Evolutionary conservation across 1,140 invertebrate species (phyloP).

Genomic region (Latrodectus geometricus): DNA sequence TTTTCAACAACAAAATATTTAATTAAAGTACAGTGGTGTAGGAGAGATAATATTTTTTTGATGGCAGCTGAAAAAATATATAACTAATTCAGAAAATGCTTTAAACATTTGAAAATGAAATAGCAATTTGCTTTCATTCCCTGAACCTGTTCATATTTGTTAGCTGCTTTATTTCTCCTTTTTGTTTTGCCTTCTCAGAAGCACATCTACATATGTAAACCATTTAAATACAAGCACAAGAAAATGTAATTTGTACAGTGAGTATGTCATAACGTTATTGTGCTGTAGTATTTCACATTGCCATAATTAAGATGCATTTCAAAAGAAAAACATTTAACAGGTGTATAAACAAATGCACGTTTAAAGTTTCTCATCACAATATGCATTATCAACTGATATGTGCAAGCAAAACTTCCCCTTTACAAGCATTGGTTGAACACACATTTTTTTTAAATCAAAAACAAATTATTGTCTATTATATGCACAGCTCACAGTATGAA

Average conservation of each 20-base stretch:
- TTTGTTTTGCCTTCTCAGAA: background rate
- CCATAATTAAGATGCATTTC: slow-evolving; percentile 18
- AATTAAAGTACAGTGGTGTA: background rate
- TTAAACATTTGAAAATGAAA: background rate
- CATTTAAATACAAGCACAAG: slow-evolving; percentile 30
- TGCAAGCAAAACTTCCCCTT: slow-evolving; percentile 50
- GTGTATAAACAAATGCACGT: slow-evolving; percentile 30
- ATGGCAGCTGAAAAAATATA: background rate
- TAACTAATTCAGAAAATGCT: background rate
- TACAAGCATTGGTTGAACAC: slow-evolving; percentile 42
- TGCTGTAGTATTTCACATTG: slow-evolving; percentile 24
- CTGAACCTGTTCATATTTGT: background rate
- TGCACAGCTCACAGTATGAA: slow-evolving; percentile 8
- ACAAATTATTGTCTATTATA: slow-evolving; percentile 9
- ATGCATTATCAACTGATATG: slow-evolving; percentile 52
- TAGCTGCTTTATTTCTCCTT: background rate
- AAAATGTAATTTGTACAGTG: slow-evolving; percentile 53
- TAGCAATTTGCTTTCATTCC: background rate
- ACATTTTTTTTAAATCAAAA: slow-evolving; percentile 25
- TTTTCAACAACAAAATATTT: background rate
- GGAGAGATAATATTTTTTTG: background rate
- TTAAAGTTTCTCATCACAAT: slow-evolving; percentile 36
- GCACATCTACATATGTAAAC: slow-evolving; percentile 23
- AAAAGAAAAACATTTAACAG: background rate
- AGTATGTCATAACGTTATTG: slow-evolving; percentile 20